Base-by-base conservation (phyloP, 2,888 invertebrate species). In the Crossocerus cetratus region DNA sequence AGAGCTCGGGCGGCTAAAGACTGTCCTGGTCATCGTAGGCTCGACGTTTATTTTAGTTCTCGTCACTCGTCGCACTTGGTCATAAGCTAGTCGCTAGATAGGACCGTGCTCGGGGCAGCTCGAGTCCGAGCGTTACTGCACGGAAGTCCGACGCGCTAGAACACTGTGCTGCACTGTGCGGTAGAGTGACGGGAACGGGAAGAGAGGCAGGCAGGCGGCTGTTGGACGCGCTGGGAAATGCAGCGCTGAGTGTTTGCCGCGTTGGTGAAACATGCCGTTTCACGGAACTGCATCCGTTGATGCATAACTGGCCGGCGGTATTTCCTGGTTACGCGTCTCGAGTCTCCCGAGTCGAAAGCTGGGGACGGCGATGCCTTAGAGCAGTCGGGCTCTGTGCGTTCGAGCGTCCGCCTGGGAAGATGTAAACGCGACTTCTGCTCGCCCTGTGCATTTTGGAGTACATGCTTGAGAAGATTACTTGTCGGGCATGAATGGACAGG, bases 401-500 rank as follows among this genome's bases (percentile, higher is more conserved):
- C 65, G 53, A 58, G 16, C 14, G 13, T 22, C 13, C 56, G 20
- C 5, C 16, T 18, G 63, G 13, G 65, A 77, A 75, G 70, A 77
- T 76, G 76, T 59, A 23, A 76, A 63, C 63, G 14, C 2, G n/a
- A 2, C 1, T n/a, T 22, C 21, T 32, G 43, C 42, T 20, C 32
- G 58, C 56, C 54, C 63, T 76, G 65, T 64, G 58, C 49, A 16
- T 72, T 69, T 8, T 43, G 45, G 61, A 54, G 32, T 61, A n/a
- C 21, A 67, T 72, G 69, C 64, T 77, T 56, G 60, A 55, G 1
- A 74, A 70, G 18, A 70, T 70, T 72, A 70, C 58, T 64, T 69
- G 16, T 53, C 76, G 64, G 83, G 77, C 73, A 89, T 89, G 89
- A 89, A 89, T 83, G 88, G 88, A 67, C 89, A 89, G 79, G 85